A percentile compares a stretch with the other conserved stretches of the same genome.
These are phyloP conservation scores for Cyprinodon brontotheroides DNA, from an alignment of 2,113 vertebrate genomes.

Conservation along the genomic window DNA sequence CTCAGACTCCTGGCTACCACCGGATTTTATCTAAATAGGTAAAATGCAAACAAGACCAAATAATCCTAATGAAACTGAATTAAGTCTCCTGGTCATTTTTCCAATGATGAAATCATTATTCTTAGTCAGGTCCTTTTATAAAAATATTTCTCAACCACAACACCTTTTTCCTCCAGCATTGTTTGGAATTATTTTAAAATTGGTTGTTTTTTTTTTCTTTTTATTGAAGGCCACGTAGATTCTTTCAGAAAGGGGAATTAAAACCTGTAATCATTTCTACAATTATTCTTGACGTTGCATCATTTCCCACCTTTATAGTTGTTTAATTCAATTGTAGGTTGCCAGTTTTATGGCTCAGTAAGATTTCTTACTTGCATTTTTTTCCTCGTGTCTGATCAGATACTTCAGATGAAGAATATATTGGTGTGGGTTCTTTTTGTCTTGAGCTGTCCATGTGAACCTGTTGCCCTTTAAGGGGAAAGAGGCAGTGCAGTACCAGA, in stretches of 20 bases:
- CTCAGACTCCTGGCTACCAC: background rate
- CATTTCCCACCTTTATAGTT: conserved; percentile 34
- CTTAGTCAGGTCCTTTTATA: conserved; percentile 1
- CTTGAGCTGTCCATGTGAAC: conserved; percentile 57
- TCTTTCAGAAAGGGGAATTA: conserved; percentile 7
- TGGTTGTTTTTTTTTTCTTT: too few relatives aligned
- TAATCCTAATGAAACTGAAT: background rate
- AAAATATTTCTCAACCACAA: background rate
- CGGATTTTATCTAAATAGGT: too few relatives aligned
- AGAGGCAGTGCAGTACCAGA: conserved; percentile 40
- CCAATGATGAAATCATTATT: background rate
- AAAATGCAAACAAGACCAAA: too few relatives aligned
- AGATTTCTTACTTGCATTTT: conserved; percentile 67
- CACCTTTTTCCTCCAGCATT: conserved; percentile 14
- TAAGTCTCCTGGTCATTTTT: background rate
- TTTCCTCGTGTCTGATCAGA: conserved; percentile 42
- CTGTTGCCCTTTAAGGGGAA: conserved; percentile 45
- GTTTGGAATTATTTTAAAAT: conserved; percentile 14
- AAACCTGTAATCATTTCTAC: conserved; percentile 48
- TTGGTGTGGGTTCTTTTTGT: conserved; percentile 44
- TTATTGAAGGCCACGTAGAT: background rate
- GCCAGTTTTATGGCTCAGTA: conserved; percentile 45
- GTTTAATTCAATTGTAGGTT: conserved; percentile 67
- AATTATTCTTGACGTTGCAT: conserved; percentile 21
- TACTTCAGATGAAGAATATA: conserved; percentile 22